These are phyloP conservation scores for Acromyrmex charruanus DNA, from an alignment of 1,140 invertebrate species.

Conservation along the genomic window DNA sequence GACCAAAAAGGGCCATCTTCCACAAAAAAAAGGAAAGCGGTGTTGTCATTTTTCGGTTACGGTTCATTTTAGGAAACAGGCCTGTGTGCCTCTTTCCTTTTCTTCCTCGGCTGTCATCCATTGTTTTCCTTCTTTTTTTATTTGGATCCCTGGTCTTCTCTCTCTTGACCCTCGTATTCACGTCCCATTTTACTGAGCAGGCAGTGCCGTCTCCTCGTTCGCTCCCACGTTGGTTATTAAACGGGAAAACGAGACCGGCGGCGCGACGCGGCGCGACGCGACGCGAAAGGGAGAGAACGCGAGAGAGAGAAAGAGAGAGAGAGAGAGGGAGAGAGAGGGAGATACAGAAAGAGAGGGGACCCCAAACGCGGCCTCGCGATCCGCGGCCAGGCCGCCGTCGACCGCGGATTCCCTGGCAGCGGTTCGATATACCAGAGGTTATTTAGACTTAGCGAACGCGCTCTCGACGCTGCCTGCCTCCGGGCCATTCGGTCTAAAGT, in stretches of 20 bases:
- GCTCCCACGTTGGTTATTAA: constrained; percentile 27
- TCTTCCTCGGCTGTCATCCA: not conserved
- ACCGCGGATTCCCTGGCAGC: constrained; percentile 74
- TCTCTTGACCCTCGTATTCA: too few species aligned
- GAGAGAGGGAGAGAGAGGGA: not conserved
- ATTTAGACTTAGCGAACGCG: constrained; percentile 64
- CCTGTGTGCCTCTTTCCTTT: too few species aligned
- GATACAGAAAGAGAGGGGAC: not conserved
- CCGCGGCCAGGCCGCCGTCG: constrained; percentile 52
- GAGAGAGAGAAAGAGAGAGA: not conserved
- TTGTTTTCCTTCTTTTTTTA: too few species aligned
- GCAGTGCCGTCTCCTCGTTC: too few species aligned
- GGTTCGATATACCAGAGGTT: constrained; percentile 75
- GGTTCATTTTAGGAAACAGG: too few species aligned
- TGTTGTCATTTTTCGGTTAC: too few species aligned
- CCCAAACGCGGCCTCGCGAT: constrained; percentile 70
- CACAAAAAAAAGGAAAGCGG: too few species aligned
- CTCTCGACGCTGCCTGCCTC: constrained; percentile 39
- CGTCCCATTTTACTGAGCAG: too few species aligned
- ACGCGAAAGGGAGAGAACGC: not conserved
- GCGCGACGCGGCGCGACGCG: not conserved
- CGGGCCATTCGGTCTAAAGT: constrained; percentile 39
- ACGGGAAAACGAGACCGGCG: constrained; percentile 39
- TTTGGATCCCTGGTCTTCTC: too few species aligned
- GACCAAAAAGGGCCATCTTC: too few species aligned